Evolutionary conservation across 2,113 vertebrate genomes (phyloP).

Genomic region (Meleagris gallopavo): DNA sequence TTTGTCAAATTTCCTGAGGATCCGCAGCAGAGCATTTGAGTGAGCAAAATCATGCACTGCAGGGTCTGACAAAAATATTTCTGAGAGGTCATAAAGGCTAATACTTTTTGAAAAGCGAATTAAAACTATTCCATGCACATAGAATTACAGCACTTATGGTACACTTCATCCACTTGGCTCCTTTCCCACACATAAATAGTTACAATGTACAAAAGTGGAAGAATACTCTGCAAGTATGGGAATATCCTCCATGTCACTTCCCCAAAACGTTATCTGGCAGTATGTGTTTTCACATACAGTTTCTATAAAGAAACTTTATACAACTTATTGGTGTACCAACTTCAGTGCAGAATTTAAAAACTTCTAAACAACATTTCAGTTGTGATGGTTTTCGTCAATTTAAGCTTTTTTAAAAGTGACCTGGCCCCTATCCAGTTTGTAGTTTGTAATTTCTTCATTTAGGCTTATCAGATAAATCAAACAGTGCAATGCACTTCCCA

Average conservation of each 20-base stretch:
- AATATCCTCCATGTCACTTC: background rate
- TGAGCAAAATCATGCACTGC: background rate
- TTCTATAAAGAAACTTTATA: background rate
- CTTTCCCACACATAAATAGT: background rate
- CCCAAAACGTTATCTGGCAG: background rate
- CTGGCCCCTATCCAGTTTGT: background rate
- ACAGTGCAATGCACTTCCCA: accelerated
- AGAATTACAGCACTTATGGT: slow-evolving; percentile 6
- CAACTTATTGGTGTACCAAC: background rate
- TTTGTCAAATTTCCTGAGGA: background rate
- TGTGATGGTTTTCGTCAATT: background rate
- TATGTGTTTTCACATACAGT: background rate
- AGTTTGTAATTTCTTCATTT: background rate
- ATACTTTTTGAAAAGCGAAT: background rate
- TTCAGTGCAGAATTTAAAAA: background rate
- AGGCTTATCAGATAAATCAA: background rate
- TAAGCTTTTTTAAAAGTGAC: background rate
- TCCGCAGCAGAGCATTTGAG: background rate
- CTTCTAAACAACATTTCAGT: background rate
- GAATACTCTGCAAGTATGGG: background rate
- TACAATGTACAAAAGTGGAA: accelerated
- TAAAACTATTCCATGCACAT: background rate
- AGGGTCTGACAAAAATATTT: background rate
- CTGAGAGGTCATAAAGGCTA: slow-evolving; percentile 6
- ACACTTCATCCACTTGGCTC: background rate